Conservation (phyloP, 2,113 vertebrate species). For the Trichomycterus rosablanca region DNA sequence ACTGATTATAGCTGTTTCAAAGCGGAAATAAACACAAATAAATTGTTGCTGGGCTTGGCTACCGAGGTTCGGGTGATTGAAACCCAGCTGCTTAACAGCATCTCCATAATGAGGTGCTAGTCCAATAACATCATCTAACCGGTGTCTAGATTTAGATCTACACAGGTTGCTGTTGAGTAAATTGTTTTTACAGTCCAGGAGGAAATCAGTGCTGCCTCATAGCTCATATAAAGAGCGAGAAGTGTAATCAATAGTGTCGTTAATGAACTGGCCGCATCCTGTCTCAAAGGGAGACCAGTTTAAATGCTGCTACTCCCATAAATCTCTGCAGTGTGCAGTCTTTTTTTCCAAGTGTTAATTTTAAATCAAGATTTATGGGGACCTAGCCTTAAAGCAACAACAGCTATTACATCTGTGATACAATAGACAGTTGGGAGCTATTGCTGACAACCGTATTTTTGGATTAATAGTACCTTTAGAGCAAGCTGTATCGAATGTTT, state of each 20-base stretch:
- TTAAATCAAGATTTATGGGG: slow-evolving; percentile 13
- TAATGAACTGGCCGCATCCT: slow-evolving; percentile 27
- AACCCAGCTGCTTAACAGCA: slow-evolving; percentile 46
- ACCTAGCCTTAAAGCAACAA: background rate
- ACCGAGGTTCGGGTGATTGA: slow-evolving; percentile 47
- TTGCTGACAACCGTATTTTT: slow-evolving; percentile 3
- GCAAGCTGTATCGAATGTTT: slow-evolving; percentile 30
- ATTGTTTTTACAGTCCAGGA: slow-evolving; percentile 30
- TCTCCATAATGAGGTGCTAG: slow-evolving; percentile 44
- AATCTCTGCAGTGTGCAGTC: slow-evolving; percentile 2
- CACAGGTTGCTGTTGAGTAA: slow-evolving; percentile 5
- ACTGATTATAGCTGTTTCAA: slow-evolving; percentile 58
- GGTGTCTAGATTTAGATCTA: slow-evolving; percentile 31
- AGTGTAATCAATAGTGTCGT: slow-evolving; percentile 31
- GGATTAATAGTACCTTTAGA: slow-evolving; percentile 21
- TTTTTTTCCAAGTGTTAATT: slow-evolving; percentile 15
- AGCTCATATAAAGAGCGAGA: slow-evolving; percentile 12
- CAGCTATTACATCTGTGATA: background rate
- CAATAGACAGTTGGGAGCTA: background rate
- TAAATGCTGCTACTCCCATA: slow-evolving; percentile 3
- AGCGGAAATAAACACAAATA: slow-evolving; percentile 58
- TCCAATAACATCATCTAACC: slow-evolving; percentile 38
- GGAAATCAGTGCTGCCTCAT: background rate
- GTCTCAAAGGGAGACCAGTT: slow-evolving; percentile 18
- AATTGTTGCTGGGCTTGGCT: slow-evolving; percentile 42